Base-by-base conservation (phyloP, 2,797 vertebrate species). In the Fistularia tabacaria region DNA sequence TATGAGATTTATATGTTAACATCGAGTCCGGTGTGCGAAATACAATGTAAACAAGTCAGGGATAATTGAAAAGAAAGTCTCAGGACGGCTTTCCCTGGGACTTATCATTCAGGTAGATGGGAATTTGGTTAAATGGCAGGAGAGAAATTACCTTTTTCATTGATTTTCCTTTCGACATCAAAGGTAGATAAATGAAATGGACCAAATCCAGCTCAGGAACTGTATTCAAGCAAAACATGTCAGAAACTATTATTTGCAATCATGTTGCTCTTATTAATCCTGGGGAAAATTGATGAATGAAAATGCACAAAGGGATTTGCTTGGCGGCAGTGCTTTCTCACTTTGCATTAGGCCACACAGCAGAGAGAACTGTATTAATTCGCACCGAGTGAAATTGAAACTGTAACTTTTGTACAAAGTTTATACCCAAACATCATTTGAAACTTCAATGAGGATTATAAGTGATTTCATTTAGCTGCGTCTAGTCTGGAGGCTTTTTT, bases 131-230 rank as follows among this genome's bases (percentile, higher is more conserved):
- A 86, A 87, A 79, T 80, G 83, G 91, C 87, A 91, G 89, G 78
- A 89, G 90, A 92, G 89, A 94, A 95, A 95, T 95, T 94, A 92
- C 89, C 91, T 93, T 92, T 93, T 91, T 89, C 90, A 96, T 94
- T 92, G 94, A 95, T 95, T 95, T 96, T 92, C 87, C 86, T 86
- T 86, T 86, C 85, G 86, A 92, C 90, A 91, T 90, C 92, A 92
- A 93, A 93, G 80, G 78, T 90, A 86, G 91, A 91, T 90, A 87
- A 91, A 91, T 91, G 90, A 93, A 92, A 95, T 88, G 86, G 88
- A 89, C 87, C 90, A 91, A 93, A 84, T 79, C 77, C 87, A 77
- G 87, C 84, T 85, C 78, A 55, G 84, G 87, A 87, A 87, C 88
- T 85, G 74, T 80, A 79, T 65, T 77, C 80, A 88, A 80, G 90